Conservation (phyloP, 2,888 invertebrate species). For the Agriopis aurantiaria region DNA sequence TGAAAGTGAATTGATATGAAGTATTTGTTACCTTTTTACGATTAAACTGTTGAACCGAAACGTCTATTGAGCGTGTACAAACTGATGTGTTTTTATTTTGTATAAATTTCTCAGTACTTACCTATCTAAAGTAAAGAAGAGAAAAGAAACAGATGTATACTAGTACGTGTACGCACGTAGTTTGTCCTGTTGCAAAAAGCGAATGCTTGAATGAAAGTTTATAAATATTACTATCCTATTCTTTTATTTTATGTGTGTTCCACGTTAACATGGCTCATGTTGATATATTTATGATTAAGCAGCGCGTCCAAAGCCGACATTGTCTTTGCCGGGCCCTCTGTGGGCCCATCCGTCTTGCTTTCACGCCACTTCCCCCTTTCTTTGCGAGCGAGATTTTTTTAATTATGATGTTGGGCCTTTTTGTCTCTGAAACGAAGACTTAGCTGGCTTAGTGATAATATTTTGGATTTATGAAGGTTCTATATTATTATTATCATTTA, state of each 20-base stretch:
- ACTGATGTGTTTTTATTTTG: no score
- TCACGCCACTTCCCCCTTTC: constrained; percentile 83
- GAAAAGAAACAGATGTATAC: no score
- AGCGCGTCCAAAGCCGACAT: constrained; percentile 80
- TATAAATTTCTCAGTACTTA: no score
- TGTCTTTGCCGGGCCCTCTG: constrained; percentile 81
- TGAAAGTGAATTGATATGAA: no score
- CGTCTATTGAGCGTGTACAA: no score
- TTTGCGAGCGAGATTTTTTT: constrained; percentile 85
- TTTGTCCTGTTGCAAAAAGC: no score
- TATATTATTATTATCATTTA: constrained; percentile 49
- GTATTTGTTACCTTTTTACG: no score
- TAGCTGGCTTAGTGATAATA: constrained; percentile 12
- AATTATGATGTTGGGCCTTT: constrained; percentile 86
- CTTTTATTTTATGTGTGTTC: background rate
- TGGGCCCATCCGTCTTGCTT: constrained; percentile 83
- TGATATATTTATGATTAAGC: constrained; percentile 86
- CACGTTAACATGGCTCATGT: constrained; percentile 37
- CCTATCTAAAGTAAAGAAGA: no score
- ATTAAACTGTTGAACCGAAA: no score
- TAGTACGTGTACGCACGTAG: no score
- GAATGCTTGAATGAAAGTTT: no score
- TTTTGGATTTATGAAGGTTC: constrained; percentile 35
- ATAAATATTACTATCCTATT: no score
- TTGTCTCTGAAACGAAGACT: constrained; percentile 69